Base-by-base conservation (phyloP, 1,140 invertebrate species). In the Palaemon carinicauda region DNA sequence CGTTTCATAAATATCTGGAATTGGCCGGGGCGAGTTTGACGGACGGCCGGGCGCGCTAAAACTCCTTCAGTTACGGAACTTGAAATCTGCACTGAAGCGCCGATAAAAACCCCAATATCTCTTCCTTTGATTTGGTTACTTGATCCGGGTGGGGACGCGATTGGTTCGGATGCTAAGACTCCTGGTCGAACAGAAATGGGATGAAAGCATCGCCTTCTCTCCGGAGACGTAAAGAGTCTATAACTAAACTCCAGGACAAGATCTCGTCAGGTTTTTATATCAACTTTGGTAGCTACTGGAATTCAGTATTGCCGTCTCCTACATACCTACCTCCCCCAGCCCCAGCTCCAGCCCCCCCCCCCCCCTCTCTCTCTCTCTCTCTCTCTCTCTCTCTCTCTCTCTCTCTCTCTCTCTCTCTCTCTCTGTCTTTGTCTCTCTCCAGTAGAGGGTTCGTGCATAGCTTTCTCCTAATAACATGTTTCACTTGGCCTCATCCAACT, bases 1-100 rank as follows among this genome's bases (percentile, higher is more conserved):
- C 54, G 53, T 80, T 80, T 80, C 78, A 60, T 80, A 80, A 80
- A 80, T 80, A 31, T 51, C 75, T 31, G 29, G 75, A 31, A 79
- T 69, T 41, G 41, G n/a, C 41, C 41, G 12, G 7, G 7, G 12
- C 41, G 41, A 41, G 41, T 41, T 41, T 41, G 41, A 41, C 41
- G 41, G 41, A 41, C 41, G 41, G 12, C 12, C 41, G 41, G 41
- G 5, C 41, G 41, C 41, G 41, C 12, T 41, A 41, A 41, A 41
- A 41, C 41, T 41, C 41, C 41, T 41, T 41, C 41, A 5, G 41
- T 41, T 41, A 12, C 41, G 41, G 41, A 12, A 41, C 41, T 41
- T 12, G 41, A 7, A 1, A 41, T 41, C 3, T 41, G 41, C 41
- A 41, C 12, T 7, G 7, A 12, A 41, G 41, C 41, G 41, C 41